phyloP scores from a whole-genome alignment of 2,797 vertebrate species.

The Macropodus opercularis region DNA sequence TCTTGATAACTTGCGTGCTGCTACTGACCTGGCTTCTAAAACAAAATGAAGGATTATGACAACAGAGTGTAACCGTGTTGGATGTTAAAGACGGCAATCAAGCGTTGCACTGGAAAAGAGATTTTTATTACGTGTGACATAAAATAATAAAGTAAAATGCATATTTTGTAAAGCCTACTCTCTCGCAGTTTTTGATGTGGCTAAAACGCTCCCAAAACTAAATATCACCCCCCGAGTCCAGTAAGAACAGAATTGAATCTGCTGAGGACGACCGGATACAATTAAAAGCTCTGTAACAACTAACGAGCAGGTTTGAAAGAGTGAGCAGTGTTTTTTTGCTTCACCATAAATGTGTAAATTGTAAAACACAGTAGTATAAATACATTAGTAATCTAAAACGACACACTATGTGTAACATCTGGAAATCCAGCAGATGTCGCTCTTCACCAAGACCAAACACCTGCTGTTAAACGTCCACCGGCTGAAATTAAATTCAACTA shows the following conservation, averaged over 20 bases:
- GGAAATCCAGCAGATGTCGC: constrained; percentile 39
- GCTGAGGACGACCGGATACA: not conserved
- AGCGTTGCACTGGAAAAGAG: constrained; percentile 27
- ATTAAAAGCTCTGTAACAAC: not conserved
- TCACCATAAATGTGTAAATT: too few species aligned
- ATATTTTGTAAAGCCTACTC: constrained; percentile 73
- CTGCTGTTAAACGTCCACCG: not conserved
- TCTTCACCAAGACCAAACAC: not conserved
- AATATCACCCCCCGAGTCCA: too few species aligned
- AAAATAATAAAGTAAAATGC: constrained; percentile 79
- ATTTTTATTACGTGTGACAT: constrained; percentile 68
- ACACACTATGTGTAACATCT: too few species aligned
- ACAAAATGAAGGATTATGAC: constrained; percentile 5
- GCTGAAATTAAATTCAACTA: not conserved
- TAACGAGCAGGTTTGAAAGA: too few species aligned
- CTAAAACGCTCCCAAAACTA: not conserved
- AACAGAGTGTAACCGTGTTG: not conserved
- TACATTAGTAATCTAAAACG: too few species aligned
- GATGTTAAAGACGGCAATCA: constrained; percentile 6
- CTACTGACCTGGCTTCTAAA: not conserved
- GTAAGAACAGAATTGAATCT: not conserved
- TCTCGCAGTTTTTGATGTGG: not conserved
- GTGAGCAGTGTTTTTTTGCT: too few species aligned
- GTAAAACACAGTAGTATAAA: too few species aligned
- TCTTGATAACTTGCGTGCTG: constrained; percentile 13